phyloP scores from a whole-genome alignment of 2,797 vertebrate genomes.

The Lithobates pipiens region DNA sequence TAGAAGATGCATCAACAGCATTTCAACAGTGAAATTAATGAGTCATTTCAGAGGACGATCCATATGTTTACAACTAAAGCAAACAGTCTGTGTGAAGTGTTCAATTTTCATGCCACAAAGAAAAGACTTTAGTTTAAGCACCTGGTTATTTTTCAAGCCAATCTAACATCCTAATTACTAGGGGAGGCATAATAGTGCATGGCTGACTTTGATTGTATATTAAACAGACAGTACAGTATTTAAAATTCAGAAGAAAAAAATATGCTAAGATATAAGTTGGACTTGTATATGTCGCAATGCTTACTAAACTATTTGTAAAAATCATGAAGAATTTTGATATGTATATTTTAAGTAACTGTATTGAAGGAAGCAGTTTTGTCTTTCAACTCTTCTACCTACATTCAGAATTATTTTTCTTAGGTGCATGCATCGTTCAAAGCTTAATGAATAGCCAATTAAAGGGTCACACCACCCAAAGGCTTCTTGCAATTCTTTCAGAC shows the following conservation, averaged over 20 bases:
- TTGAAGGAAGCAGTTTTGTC: no score
- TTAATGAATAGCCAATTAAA: no score
- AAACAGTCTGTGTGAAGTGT: slow-evolving; percentile 64
- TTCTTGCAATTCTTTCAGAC: no score
- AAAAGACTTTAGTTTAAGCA: slow-evolving; percentile 43
- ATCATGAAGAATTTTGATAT: no score
- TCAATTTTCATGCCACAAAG: slow-evolving; percentile 59
- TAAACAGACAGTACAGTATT: not conserved
- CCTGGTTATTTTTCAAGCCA: slow-evolving; percentile 56
- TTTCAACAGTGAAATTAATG: slow-evolving; percentile 69
- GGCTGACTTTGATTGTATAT: not conserved
- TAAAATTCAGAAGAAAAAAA: not conserved
- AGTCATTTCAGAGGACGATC: slow-evolving; percentile 68
- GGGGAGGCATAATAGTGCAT: slow-evolving; percentile 21
- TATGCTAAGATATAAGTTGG: no score
- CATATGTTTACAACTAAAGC: slow-evolving; percentile 67
- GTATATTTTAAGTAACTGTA: no score
- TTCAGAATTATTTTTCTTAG: no score
- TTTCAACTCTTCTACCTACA: no score
- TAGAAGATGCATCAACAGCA: slow-evolving; percentile 68
- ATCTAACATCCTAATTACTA: slow-evolving; percentile 47
- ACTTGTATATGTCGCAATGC: no score
- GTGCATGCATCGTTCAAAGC: no score
- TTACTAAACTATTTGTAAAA: no score
- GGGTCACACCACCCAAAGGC: no score